Base-by-base conservation (phyloP, 2,888 invertebrate species). In the Tupiocoris notatus region DNA sequence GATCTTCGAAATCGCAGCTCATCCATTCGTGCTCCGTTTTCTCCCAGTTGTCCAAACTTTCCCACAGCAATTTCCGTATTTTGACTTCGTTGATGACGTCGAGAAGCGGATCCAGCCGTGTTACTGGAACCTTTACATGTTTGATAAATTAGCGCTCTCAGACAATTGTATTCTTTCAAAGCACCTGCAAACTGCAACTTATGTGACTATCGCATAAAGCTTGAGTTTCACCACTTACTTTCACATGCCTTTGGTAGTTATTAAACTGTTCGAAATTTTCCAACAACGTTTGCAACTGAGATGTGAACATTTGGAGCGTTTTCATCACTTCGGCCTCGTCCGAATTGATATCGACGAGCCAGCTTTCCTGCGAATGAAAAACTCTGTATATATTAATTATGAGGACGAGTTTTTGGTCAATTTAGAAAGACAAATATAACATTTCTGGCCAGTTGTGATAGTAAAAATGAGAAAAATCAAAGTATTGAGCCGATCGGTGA, bases 171-270 rank as follows among this genome's bases (percentile, higher is more conserved):
- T 20, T 6, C 7, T 39, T 12, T 12, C 56, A 56, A 56, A 16
- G 56, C 56, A 16, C 12, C 16, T 12, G 56, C 56, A 56, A 12
- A 16, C 12, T 12, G 16, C n/a, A n/a, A n/a, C n/a, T n/a, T n/a
- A n/a, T n/a, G n/a, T n/a, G n/a, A n/a, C n/a, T n/a, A n/a, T n/a
- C n/a, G n/a, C n/a, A n/a, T n/a, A n/a, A n/a, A n/a, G n/a, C n/a
- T n/a, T n/a, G n/a, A n/a, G n/a, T n/a, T n/a, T n/a, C n/a, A n/a
- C n/a, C n/a, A n/a, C 9, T 70, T 84, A 92, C 93, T 86, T 92
- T 91, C 82, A 95, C 94, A 82, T 91, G 89, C 83, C 92, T 94
- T 84, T 96, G 95, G 85, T 93, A 92, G 0, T 88, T 88, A 79
- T 92, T 89, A 82, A 90, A 94, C 81, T 92, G 90, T 74, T 88